phyloP scores from a whole-genome alignment of 1,140 invertebrate genomes.

The Listronotus bonariensis region DNA sequence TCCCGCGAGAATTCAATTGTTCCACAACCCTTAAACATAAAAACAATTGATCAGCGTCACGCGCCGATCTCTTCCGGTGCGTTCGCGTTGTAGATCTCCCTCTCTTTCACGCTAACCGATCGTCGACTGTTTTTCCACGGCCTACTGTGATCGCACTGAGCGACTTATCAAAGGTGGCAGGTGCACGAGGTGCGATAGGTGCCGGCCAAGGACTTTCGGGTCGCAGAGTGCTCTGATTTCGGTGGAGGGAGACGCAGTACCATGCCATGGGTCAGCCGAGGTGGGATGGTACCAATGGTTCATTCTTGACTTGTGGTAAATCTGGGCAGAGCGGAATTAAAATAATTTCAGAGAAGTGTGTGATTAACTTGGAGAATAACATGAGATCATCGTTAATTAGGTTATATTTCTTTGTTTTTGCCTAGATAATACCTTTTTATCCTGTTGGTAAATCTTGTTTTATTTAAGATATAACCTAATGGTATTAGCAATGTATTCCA shows the following conservation, averaged over 20 bases:
- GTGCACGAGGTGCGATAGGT: constrained; percentile 25
- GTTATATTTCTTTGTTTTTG: no score
- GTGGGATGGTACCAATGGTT: constrained; percentile 30
- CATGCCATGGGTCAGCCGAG: constrained; percentile 30
- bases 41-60: no score
- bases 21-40: no score
- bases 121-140: constrained; percentile 10
- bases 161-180: constrained; percentile 37
- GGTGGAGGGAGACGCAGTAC: constrained; percentile 26
- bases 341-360: background rate
- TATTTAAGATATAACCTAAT: no score
- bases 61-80: background rate
- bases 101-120: background rate
- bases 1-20: no score
- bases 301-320: constrained; percentile 16
- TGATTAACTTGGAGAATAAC: no score
- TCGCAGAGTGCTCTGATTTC: constrained; percentile 34
- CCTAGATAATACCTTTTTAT: no score
- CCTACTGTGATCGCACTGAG: constrained; percentile 32
- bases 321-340: background rate
- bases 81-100: background rate
- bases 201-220: constrained; percentile 32
- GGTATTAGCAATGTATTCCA: no score
- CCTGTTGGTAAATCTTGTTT: no score
- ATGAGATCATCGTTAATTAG: no score